Evolutionary conservation across 1,140 invertebrate genomes (phyloP).

Genomic region (Sipha flava): DNA sequence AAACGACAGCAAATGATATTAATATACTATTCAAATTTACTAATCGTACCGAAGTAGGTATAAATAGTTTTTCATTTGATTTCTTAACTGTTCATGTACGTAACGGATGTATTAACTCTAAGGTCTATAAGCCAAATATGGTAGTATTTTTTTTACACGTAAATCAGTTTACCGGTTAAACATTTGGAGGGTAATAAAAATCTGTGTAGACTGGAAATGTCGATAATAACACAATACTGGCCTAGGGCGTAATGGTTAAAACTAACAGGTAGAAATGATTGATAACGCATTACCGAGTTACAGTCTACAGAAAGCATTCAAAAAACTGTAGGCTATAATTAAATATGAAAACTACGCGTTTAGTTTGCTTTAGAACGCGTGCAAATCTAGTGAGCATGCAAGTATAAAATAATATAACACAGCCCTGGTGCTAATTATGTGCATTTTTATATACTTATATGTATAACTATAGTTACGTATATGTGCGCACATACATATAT

Average conservation of each 20-base stretch:
- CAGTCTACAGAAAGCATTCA: background rate
- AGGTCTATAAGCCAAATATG: background rate
- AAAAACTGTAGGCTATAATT: background rate
- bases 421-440: background rate
- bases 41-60: no score
- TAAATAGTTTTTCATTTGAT: no score
- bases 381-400: background rate
- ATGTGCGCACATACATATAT: background rate
- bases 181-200: background rate
- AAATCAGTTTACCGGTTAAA: conserved; percentile 11
- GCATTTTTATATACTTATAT: background rate
- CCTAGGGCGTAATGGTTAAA: background rate
- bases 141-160: background rate
- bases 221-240: conserved; percentile 5
- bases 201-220: background rate
- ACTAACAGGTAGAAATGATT: background rate
- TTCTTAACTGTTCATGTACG: no score
- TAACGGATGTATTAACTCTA: background rate
- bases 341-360: background rate
- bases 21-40: no score
- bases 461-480: background rate
- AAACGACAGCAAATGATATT: no score
- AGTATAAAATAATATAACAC: background rate
- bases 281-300: background rate
- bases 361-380: background rate